Conservation (phyloP, 2,113 vertebrate species). For the Takifugu bimaculatus region DNA sequence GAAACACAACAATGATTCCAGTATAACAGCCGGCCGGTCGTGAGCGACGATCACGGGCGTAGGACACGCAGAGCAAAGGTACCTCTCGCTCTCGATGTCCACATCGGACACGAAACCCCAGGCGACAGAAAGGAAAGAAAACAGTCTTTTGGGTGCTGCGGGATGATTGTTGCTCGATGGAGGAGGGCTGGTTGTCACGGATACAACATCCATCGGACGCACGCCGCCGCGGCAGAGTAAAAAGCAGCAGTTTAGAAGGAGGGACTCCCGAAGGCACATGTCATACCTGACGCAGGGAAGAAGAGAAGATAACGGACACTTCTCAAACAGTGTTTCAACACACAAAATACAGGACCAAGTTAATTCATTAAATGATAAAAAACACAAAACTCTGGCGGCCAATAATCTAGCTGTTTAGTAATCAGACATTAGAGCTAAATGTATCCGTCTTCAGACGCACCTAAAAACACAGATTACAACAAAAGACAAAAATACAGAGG, state of each 20-base stretch:
- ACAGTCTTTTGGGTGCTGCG: constrained; percentile 68
- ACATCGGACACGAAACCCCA: constrained; percentile 93
- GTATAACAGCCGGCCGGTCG: not conserved
- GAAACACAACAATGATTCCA: constrained; percentile 6
- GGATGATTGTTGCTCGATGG: constrained; percentile 60
- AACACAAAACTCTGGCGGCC: too few relatives aligned
- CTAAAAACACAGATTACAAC: too few relatives aligned
- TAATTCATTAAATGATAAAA: too few relatives aligned
- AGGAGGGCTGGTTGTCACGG: constrained; percentile 81
- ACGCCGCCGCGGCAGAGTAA: constrained; percentile 83
- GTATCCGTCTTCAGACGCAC: too few relatives aligned
- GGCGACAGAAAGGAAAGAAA: constrained; percentile 89
- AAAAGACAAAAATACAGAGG: too few relatives aligned
- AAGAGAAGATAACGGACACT: not conserved
- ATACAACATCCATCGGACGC: constrained; percentile 84
- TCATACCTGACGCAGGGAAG: constrained; percentile 73
- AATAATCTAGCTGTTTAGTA: too few relatives aligned
- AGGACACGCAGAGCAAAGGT: not conserved
- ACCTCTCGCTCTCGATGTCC: constrained; percentile 89
- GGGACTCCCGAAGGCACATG: constrained; percentile 83
- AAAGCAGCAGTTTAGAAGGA: constrained; percentile 87
- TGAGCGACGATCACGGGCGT: not conserved
- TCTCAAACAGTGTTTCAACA: too few relatives aligned
- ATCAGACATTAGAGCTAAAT: too few relatives aligned
- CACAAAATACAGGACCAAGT: too few relatives aligned